A percentile compares a stretch with the other conserved stretches of the same genome.
Evolutionary conservation across 2,797 vertebrate species (phyloP).

Genomic region (Cirrhinus molitorella): DNA sequence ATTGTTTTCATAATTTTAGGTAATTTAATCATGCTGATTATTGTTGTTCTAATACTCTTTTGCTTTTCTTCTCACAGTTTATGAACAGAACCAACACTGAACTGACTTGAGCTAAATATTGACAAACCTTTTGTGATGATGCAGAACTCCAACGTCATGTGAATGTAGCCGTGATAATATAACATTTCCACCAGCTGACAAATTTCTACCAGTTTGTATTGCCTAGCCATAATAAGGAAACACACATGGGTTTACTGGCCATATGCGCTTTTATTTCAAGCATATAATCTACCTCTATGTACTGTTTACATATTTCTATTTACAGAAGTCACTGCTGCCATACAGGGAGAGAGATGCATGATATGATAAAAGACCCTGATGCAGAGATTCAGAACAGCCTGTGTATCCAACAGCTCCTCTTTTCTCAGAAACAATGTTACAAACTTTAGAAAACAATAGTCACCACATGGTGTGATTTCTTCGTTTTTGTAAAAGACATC

Average conservation of each 20-base stretch:
- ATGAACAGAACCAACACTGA: too few species aligned
- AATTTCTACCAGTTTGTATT: too few species aligned
- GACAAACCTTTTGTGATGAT: too few species aligned
- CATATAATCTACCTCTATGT: constrained; percentile 60
- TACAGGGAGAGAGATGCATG: constrained; percentile 55
- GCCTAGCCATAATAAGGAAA: background rate
- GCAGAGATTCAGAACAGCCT: constrained; percentile 50
- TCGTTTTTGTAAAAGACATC: constrained; percentile 26
- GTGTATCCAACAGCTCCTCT: constrained; percentile 10
- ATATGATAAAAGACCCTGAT: constrained; percentile 50
- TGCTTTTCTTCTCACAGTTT: too few species aligned
- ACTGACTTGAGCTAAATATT: too few species aligned
- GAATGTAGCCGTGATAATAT: background rate
- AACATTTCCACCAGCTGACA: too few species aligned
- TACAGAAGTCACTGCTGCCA: constrained; percentile 67
- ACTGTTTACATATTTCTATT: constrained; percentile 71
- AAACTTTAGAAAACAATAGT: constrained; percentile 59
- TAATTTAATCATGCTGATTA: too few species aligned
- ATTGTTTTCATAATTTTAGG: too few species aligned
- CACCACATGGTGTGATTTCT: constrained; percentile 4
- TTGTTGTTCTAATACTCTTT: too few species aligned
- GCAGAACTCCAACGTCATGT: background rate
- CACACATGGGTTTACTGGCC: constrained; percentile 54
- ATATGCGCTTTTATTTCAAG: constrained; percentile 76
- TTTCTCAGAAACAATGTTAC: constrained; percentile 47